Evolutionary conservation across 1,140 invertebrate genomes (phyloP).

Genomic region (Ylistrum balloti): DNA sequence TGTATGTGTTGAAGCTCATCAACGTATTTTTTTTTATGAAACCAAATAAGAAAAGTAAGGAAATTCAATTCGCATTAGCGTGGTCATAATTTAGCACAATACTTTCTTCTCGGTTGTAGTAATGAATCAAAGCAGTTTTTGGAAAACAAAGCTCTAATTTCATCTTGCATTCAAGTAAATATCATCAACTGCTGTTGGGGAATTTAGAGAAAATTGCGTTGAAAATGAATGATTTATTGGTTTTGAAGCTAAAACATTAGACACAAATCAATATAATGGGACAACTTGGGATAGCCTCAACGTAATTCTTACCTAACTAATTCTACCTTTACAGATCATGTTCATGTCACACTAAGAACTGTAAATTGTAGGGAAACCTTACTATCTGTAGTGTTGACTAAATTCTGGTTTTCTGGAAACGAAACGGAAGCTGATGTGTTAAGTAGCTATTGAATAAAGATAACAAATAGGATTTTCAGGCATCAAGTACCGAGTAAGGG

Average conservation of each 20-base stretch:
- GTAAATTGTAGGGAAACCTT: neutral
- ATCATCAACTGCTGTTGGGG: neutral
- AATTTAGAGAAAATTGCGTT: conserved; percentile 8
- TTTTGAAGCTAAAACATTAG: conserved; percentile 10
- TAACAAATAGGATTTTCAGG: conserved; percentile 8
- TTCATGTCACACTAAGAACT: neutral
- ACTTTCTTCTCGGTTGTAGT: too few relatives aligned
- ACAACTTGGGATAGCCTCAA: neutral
- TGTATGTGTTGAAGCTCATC: too few relatives aligned
- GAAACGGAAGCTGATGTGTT: conserved; percentile 27
- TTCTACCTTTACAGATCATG: neutral
- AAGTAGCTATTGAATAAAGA: conserved; percentile 24
- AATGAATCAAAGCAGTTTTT: too few relatives aligned
- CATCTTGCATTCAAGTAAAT: conserved; percentile 8
- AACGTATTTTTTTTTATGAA: too few relatives aligned
- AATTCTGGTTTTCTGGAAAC: neutral
- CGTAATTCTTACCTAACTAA: neutral
- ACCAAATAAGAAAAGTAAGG: too few relatives aligned
- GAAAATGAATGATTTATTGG: conserved; percentile 40
- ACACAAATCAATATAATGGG: neutral
- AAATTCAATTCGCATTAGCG: too few relatives aligned
- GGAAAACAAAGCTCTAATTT: too few relatives aligned
- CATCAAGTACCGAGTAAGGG: neutral
- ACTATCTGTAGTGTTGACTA: conserved; percentile 27
- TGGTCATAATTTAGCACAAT: too few relatives aligned